Evolutionary conservation across 2,113 vertebrate genomes (phyloP), one percentile per base, ranked within the genome.

Genomic region (Elephas maximus): DNA sequence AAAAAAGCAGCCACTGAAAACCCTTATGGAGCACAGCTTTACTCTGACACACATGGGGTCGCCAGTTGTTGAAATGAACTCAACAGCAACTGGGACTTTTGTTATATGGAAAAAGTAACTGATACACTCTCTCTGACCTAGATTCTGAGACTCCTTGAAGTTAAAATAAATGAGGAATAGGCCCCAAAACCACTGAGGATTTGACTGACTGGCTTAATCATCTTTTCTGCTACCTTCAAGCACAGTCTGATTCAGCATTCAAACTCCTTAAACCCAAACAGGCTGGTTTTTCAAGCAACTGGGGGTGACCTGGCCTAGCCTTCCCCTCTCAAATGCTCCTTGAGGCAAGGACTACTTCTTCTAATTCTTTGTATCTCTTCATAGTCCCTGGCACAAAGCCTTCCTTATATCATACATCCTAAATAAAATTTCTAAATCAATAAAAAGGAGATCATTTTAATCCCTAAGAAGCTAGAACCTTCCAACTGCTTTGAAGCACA

Each of bases 21-120:
- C 48, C 48, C 48, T 48, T 48, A 48, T 48, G 48, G 7, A 8
- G 48, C 48, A 48, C 48, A 10, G 48, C 10, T 48, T 10, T 48
- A 48, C 48, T 48, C 48, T 48, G 48, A 48, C 7, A 48, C 48
- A 48, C 48, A 8, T 48, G 48, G 48, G 48, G 48, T 48, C 10
- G 48, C 48, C 48, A 48, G 7, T 7, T 8, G 48, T 48, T 10
- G 10, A 48, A 48, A 48, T 48, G 48, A 48, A 48, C 48, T 48
- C 48, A 48, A 48, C 4, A 48, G 48, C 48, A 48, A 48, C 48
- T 48, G 10, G 10, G 48, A 48, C 48, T 48, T 7, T 7, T 85
- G 33, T 79, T 93, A 94, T 44, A 93, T 1, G 51, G n/a, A 37
- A 86, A 94, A 81, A 84, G 45, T 88, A 96, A 91, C 81, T 48